Base-by-base conservation (phyloP, 2,113 vertebrate species). In the Lampris incognitus region DNA sequence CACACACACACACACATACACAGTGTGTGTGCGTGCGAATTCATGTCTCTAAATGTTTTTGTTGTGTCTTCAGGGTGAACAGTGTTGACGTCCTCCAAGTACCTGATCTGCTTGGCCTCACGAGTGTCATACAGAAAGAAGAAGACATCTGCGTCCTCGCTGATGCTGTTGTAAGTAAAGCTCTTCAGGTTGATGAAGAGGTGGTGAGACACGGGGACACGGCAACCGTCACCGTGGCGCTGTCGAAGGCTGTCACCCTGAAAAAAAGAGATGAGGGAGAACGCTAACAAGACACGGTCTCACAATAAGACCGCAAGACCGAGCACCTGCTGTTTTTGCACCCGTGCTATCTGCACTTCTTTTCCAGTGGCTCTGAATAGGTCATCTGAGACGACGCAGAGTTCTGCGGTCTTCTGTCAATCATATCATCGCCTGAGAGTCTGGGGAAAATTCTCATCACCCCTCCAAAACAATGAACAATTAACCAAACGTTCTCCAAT, bases 141-240 rank as follows among this genome's bases (percentile, higher is more conserved):
- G 86, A 97, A 97, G 75, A 99, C 96, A 0, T 99, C 97, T 0
- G 96, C 95, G 74, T 99, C 98, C 82, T 99, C 98, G 59, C 97
- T 97, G 90, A 99, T 98, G 84, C 96, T 99, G 91, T 97, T 98
- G 88, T 99, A 98, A 69, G 97, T 98, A 85, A 99, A 99, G 91
- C 97, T 99, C 94, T 99, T 99, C 54, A 99, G 92, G 71, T 95
- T 98, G 87, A 99, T 95, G 87, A 98, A 97, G 82, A 99, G 96
- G 88, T 99, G 98, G 84, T 99, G 97, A 63, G 96, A 96, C 81
- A 99, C 94, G 1, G 97, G 97, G 86, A 96, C 94, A 64, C 97
- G 94, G 72, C 95, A 97, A 49, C 94, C 86, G 63, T 98, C 97
- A 37, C 97, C 97, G 59, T 97, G 97, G 48, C 96, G 96, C 86